Evolutionary conservation across 2,113 vertebrate species (phyloP).

Genomic region (Megaptera novaeangliae): DNA sequence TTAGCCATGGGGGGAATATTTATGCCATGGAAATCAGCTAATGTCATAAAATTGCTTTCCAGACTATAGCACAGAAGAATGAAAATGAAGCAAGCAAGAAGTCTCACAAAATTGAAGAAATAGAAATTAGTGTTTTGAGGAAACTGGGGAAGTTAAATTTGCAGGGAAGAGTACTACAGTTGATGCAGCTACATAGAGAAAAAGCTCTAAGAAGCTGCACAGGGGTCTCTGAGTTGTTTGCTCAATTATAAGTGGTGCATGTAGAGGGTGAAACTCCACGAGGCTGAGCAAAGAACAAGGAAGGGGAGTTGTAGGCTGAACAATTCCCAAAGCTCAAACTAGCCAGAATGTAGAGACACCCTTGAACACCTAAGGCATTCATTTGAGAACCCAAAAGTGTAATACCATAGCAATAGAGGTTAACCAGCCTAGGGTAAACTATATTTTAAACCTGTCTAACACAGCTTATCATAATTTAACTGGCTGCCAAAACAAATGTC

Average conservation of each 20-base stretch:
- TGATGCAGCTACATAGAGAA: background rate
- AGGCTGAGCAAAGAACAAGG: background rate
- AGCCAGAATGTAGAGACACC: background rate
- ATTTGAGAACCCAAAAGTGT: background rate
- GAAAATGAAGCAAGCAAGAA: background rate
- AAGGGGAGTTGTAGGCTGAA: background rate
- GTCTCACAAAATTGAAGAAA: background rate
- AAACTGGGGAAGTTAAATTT: background rate
- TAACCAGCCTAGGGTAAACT: background rate
- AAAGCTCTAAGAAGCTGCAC: background rate
- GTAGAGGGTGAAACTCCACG: background rate
- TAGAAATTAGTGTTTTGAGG: background rate
- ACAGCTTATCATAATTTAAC: background rate
- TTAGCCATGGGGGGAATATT: background rate
- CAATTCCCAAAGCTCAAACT: background rate
- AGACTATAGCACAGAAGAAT: background rate
- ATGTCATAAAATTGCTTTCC: background rate
- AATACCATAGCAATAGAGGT: background rate
- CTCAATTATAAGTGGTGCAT: background rate
- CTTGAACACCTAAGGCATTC: background rate
- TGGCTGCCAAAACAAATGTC: background rate
- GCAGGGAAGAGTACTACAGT: background rate
- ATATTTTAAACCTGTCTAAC: background rate
- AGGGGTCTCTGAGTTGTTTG: background rate
- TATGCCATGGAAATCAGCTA: background rate